phyloP scores from a whole-genome alignment of 2,888 invertebrate species.

The Cheilosia vulpina region DNA sequence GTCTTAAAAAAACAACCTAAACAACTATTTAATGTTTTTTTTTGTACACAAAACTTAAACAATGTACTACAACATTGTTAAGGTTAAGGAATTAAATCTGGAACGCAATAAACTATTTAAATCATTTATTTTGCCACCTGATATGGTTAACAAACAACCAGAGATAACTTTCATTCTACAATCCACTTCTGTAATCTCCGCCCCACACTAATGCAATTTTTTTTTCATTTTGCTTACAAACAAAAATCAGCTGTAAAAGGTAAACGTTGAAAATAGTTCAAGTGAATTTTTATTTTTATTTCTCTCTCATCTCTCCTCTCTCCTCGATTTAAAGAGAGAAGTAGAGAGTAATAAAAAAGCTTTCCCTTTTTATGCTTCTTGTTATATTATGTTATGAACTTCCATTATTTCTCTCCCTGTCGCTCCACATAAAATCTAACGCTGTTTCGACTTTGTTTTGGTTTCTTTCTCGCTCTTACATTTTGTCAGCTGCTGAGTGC shows the following conservation, averaged over 20 bases:
- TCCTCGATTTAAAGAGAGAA: conserved; percentile 20
- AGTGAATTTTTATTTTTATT: conserved; percentile 36
- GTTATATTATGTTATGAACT: background rate
- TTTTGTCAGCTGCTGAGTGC: conserved; percentile 52
- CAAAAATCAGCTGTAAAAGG: conserved; percentile 73
- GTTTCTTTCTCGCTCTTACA: conserved; percentile 58
- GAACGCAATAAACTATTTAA: conserved; percentile 15
- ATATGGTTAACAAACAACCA: background rate
- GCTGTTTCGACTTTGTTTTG: conserved; percentile 53
- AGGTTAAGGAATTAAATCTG: background rate
- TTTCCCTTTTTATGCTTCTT: conserved; percentile 61
- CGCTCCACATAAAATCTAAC: background rate
- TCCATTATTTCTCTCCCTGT: conserved; percentile 13
- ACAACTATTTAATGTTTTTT: background rate
- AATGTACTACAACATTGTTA: background rate
- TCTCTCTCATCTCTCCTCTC: conserved; percentile 35
- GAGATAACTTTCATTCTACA: conserved; percentile 30
- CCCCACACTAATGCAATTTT: background rate
- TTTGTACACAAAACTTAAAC: background rate
- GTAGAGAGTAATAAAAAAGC: conserved; percentile 23
- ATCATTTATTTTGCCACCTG: no score
- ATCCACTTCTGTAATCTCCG: conserved; percentile 4
- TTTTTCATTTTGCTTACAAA: conserved; percentile 57
- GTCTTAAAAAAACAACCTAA: no score
- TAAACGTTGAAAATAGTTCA: conserved; percentile 67